Percentiles rank a stretch among this genome's conserved stretches.
These are phyloP conservation scores for Morpho deidamia DNA, from an alignment of 2,888 invertebrate genomes.

Conservation along the genomic window DNA sequence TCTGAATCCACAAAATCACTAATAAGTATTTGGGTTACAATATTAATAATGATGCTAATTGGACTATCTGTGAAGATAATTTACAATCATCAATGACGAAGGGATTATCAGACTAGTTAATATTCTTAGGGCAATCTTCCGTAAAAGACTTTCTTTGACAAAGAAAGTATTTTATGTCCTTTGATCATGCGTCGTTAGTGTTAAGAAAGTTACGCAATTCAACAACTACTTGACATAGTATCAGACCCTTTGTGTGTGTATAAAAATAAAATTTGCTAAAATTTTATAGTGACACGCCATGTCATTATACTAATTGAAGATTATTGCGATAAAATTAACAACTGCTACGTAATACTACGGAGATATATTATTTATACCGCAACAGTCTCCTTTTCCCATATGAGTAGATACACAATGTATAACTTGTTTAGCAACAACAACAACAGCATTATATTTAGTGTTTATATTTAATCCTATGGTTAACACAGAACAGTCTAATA, in stretches of 20 bases:
- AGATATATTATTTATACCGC: slow-evolving; percentile 32
- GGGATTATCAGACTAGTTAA: too few relatives aligned
- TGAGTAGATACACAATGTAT: slow-evolving; percentile 60
- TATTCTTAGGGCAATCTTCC: too few relatives aligned
- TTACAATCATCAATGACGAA: too few relatives aligned
- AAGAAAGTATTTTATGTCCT: too few relatives aligned
- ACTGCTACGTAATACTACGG: background rate
- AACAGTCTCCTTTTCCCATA: slow-evolving; percentile 38
- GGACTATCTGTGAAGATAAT: too few relatives aligned
- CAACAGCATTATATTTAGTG: slow-evolving; percentile 73
- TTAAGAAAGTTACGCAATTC: too few relatives aligned
- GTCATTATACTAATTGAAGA: slow-evolving; percentile 42
- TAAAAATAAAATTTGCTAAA: slow-evolving; percentile 2
- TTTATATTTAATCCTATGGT: slow-evolving; percentile 48
- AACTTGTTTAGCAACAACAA: slow-evolving; percentile 76
- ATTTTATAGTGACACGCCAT: slow-evolving; percentile 45
- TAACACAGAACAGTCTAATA: slow-evolving; percentile 45
- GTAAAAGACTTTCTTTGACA: too few relatives aligned
- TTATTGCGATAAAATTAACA: slow-evolving; percentile 39
- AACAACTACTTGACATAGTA: too few relatives aligned
- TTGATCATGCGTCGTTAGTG: too few relatives aligned
- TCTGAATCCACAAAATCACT: too few relatives aligned
- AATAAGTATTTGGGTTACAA: too few relatives aligned
- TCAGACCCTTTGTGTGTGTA: background rate
- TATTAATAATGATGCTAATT: too few relatives aligned